Conservation (phyloP, 1,140 invertebrate species). For the Caerostris darwini region DNA sequence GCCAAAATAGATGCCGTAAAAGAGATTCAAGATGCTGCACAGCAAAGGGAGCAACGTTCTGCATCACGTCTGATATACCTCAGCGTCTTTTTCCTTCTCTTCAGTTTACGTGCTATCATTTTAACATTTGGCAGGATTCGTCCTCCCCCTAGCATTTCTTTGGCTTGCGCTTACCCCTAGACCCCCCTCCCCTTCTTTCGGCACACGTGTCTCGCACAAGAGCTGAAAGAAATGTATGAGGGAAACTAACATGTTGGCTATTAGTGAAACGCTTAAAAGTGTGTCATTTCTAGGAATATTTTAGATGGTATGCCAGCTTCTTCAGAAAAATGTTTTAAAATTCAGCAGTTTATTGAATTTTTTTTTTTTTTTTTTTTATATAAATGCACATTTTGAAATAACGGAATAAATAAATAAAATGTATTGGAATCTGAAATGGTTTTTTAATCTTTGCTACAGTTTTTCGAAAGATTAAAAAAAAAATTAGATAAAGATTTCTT, state of each 20-base stretch:
- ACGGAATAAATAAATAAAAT: too few species aligned
- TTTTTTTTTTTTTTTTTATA: too few species aligned
- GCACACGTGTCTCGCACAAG: neutral
- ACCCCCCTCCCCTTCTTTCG: neutral
- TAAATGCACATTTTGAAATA: too few species aligned
- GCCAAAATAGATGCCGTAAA: slow-evolving; percentile 52
- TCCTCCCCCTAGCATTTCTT: neutral
- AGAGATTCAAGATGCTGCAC: neutral
- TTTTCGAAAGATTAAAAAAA: too few species aligned
- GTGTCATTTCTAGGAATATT: neutral
- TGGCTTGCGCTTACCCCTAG: neutral
- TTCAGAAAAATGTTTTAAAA: too few species aligned
- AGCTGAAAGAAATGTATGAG: neutral
- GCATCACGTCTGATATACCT: slow-evolving; percentile 1
- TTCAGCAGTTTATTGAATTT: too few species aligned
- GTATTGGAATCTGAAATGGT: too few species aligned
- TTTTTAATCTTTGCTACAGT: too few species aligned
- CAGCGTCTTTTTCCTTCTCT: neutral
- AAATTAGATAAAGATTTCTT: too few species aligned
- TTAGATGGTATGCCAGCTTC: too few species aligned
- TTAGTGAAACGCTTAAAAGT: neutral
- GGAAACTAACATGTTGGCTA: neutral
- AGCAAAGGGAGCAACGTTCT: neutral
- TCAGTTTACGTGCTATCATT: slow-evolving; percentile 37
- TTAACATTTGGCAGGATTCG: slow-evolving; percentile 38